Conservation (phyloP, 1,140 invertebrate genomes). For the Heterodera carotae region DNA sequence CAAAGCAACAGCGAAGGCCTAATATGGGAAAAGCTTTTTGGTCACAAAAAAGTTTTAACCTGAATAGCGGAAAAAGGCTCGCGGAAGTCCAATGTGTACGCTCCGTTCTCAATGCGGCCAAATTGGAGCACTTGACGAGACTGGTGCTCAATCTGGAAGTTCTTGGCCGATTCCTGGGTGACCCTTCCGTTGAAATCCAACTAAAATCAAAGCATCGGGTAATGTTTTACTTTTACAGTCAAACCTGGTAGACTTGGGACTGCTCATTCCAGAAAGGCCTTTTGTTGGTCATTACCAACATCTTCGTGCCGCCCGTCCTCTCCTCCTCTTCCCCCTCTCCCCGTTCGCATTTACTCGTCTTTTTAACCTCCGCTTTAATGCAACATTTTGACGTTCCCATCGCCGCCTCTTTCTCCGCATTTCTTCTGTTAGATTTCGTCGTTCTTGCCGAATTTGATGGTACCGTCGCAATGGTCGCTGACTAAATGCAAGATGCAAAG, state of each 20-base stretch:
- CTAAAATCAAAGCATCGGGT: conserved; percentile 66
- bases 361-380: background rate
- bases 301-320: conserved; percentile 3
- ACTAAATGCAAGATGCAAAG: background rate
- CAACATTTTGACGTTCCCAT: background rate
- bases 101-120: conserved; percentile 94
- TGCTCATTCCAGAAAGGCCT: conserved; percentile 99
- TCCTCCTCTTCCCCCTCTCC: background rate
- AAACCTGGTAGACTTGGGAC: conserved; percentile 86
- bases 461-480: background rate
- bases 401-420: background rate
- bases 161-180: conserved; percentile 98
- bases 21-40: background rate
- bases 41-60: background rate
- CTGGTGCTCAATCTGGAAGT: conserved; percentile 97
- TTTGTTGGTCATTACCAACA: conserved; percentile 89
- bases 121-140: conserved; percentile 99
- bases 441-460: background rate
- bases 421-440: background rate
- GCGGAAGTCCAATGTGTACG: conserved; percentile 97
- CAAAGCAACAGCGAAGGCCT: conserved; percentile 95
- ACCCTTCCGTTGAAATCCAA: conserved; percentile 98
- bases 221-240: background rate
- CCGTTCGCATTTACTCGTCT: background rate
- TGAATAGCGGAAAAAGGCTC: conserved; percentile 94